A percentile compares a stretch with the other conserved stretches of the same genome.
Evolutionary conservation across 2,888 invertebrate genomes (phyloP).

Genomic region (Epinotia ramella): DNA sequence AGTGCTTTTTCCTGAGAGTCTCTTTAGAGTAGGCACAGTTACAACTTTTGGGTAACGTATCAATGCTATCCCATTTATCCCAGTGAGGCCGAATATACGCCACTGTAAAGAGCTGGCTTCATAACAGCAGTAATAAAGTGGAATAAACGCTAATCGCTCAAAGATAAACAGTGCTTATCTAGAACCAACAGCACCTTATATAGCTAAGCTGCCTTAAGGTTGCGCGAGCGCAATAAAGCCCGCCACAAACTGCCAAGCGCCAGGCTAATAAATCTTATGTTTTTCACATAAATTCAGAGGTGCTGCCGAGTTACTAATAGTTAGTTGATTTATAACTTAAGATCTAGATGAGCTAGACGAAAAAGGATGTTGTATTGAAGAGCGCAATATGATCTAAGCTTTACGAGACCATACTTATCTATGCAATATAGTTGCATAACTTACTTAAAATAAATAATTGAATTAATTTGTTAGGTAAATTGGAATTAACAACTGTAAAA

Average conservation of each 20-base stretch:
- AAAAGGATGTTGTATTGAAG: not conserved
- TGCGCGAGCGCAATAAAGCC: conserved; percentile 41
- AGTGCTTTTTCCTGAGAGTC: too few species aligned
- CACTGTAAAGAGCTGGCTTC: not conserved
- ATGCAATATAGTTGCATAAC: not conserved
- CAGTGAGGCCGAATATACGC: not conserved
- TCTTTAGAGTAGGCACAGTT: too few species aligned
- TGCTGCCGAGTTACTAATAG: not conserved
- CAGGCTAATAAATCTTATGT: not conserved
- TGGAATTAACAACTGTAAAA: too few species aligned
- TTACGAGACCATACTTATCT: not conserved
- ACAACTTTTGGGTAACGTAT: not conserved
- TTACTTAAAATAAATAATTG: too few species aligned
- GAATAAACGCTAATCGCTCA: conserved; percentile 61
- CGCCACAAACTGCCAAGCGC: conserved; percentile 25
- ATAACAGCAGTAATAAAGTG: conserved; percentile 34
- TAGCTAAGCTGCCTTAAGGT: conserved; percentile 63
- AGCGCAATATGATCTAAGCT: not conserved
- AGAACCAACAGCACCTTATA: conserved; percentile 69
- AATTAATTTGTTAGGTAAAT: too few species aligned
- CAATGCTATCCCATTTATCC: not conserved
- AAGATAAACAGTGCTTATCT: conserved; percentile 79
- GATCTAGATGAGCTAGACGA: not conserved
- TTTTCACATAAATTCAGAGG: not conserved
- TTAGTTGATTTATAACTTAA: not conserved